Percentiles rank a stretch among this genome's conserved stretches.
Evolutionary conservation across 2,113 vertebrate genomes (phyloP).

Genomic region (cattle (Bos taurus)): ARS-UCD2.0 NC_037333.1:12339001-12339500

Average conservation of each 20-base stretch:
- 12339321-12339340: neutral
- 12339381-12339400: neutral
- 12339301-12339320: neutral
- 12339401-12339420: neutral
- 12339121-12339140: neutral
- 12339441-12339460: neutral
- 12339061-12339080: neutral
- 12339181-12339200: neutral
- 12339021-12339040: neutral
- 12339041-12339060: neutral
- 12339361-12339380: neutral
- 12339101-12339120: neutral
- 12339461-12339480: too few relatives aligned
- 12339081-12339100: neutral
- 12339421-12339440: neutral
- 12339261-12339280: neutral
- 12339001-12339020: accelerated
- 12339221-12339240: neutral
- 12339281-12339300: neutral
- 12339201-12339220: neutral
- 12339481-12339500: neutral
- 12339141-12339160: neutral
- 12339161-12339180: neutral
- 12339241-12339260: neutral
- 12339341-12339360: neutral